Evolutionary conservation across 2,113 vertebrate species (phyloP).

Genomic region (Festucalex cinctus): DNA sequence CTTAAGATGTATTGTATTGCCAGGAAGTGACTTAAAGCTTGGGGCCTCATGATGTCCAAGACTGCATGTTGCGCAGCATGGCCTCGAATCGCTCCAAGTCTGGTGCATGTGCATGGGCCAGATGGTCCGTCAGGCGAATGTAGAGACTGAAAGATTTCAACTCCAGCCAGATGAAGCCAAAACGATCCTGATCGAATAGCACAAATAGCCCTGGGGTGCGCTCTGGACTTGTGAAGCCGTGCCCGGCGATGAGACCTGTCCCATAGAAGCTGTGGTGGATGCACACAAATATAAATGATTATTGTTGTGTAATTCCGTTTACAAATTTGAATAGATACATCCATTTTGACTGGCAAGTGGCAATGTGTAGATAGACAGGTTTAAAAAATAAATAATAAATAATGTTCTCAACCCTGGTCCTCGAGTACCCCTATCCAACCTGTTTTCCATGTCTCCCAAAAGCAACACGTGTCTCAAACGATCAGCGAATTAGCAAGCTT

Average conservation of each 20-base stretch:
- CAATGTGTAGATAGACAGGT: too few relatives aligned
- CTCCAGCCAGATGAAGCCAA: conserved; percentile 98
- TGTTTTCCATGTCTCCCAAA: too few relatives aligned
- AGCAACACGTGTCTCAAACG: too few relatives aligned
- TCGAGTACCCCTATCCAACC: too few relatives aligned
- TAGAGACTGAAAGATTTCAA: conserved; percentile 97
- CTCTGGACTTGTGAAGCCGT: conserved; percentile 95
- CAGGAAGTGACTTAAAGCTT: conserved; percentile 25
- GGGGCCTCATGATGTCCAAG: conserved; percentile 84
- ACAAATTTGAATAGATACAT: too few relatives aligned
- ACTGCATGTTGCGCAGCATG: conserved; percentile 95
- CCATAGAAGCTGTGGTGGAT: conserved; percentile 85
- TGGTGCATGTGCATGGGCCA: conserved; percentile 84
- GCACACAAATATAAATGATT: neutral
- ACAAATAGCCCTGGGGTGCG: conserved; percentile 90
- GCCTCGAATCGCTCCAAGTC: conserved; percentile 88
- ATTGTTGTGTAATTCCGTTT: too few relatives aligned
- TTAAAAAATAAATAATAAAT: too few relatives aligned
- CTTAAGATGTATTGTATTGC: conserved; percentile 14
- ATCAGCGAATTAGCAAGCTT: too few relatives aligned
- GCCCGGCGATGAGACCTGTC: conserved; percentile 91
- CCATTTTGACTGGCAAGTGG: too few relatives aligned
- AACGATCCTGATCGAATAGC: conserved; percentile 89
- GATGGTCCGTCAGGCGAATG: conserved; percentile 87
- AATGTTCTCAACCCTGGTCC: too few relatives aligned